Evolutionary conservation across 1,140 invertebrate genomes (phyloP), one percentile per base, ranked within the genome.

Genomic region (silkworm (Bombyx mori)): DNA sequence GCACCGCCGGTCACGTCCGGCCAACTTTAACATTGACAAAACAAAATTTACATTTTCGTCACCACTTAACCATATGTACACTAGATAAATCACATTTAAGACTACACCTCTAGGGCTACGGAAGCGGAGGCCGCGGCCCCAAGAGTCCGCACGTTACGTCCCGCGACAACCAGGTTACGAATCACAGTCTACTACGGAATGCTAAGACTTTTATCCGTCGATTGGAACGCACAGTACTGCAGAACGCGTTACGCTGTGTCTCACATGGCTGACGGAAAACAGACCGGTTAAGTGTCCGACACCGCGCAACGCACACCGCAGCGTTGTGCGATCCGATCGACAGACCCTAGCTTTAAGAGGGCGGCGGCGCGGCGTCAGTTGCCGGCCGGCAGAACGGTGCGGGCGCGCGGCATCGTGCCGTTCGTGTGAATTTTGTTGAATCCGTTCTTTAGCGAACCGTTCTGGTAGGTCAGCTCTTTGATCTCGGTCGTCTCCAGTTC

Each of bases 21-120:
- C 75, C 77, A 77, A 73, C 54, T 68, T 75, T 72, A 73, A 74
- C 75, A 83, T 76, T 66, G 62, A 73, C 74, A 80, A 81, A 82
- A 84, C 74, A 78, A 82, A 82, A 86, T 83, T 56, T 86, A 86
- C 83, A 86, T 80, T 81, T 66, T 75, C 64, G 68, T 77, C 72
- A 82, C 73, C 79, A 62, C 66, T 71, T 80, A 77, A 35, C 26
- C 73, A 59, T 82, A 81, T 83, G 71, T 84, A 86, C 81, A 84
- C 77, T 82, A 81, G 75, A 80, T 75, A 73, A 79, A 82, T 83
- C 80, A 83, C 82, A 82, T 77, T 74, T 70, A 77, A 75, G 66
- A 69, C 70, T 79, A 76, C 60, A 66, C 44, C 56, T 66, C 44
- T 51, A 53, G 57, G 62, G 26, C 10, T 45, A 51, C 44, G 44